phyloP scores from a whole-genome alignment of 2,113 vertebrate genomes.

The Elgaria multicarinata region DNA sequence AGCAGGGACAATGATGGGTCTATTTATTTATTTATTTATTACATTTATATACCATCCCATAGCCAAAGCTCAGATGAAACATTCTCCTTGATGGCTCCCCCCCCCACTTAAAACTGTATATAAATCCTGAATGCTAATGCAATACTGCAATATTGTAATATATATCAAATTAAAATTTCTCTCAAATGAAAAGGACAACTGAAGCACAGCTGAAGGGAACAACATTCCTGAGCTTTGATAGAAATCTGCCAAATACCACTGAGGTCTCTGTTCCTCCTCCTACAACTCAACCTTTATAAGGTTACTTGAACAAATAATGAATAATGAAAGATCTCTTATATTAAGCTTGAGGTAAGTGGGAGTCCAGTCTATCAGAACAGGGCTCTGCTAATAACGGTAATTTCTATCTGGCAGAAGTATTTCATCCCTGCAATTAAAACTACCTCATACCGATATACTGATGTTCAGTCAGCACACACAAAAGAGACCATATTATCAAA shows the following conservation, averaged over 20 bases:
- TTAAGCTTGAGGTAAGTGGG: neutral
- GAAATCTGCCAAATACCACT: neutral
- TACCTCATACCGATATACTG: neutral
- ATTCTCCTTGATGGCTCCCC: neutral
- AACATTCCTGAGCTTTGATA: neutral
- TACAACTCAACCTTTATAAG: neutral
- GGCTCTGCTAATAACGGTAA: neutral
- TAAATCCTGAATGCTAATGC: neutral
- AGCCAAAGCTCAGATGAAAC: neutral
- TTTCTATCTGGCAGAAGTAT: conserved; percentile 5
- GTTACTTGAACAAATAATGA: neutral
- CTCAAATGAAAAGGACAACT: neutral
- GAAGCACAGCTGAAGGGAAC: neutral
- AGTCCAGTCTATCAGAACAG: neutral
- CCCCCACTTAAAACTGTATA: too few species aligned
- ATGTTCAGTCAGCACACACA: neutral
- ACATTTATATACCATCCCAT: too few species aligned
- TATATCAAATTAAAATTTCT: neutral
- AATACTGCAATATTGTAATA: neutral
- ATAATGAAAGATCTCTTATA: neutral
- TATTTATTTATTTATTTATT: too few species aligned
- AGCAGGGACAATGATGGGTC: neutral
- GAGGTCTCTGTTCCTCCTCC: neutral
- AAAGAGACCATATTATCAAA: neutral
- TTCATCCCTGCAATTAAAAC: neutral